Conservation (phyloP, 2,888 invertebrate species). For the Mythimna ferrago region DNA sequence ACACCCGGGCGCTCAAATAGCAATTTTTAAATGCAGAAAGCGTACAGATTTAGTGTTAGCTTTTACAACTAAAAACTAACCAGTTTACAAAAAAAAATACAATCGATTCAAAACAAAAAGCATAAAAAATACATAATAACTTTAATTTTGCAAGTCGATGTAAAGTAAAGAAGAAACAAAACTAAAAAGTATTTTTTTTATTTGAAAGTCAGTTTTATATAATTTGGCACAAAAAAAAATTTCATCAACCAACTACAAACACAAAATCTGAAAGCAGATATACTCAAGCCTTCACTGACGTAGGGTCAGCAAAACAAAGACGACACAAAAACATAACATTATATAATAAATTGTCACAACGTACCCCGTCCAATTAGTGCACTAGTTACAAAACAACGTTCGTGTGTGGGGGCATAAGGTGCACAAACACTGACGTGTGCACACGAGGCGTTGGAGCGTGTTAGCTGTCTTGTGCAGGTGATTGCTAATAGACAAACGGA, state of each 20-base stretch:
- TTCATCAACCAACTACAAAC: neutral
- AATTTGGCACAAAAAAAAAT: too few species aligned
- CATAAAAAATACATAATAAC: too few species aligned
- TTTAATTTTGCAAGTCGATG: too few species aligned
- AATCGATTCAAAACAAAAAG: too few species aligned
- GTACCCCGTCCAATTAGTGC: slow-evolving; percentile 41
- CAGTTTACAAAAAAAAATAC: too few species aligned
- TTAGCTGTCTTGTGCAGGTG: slow-evolving; percentile 66
- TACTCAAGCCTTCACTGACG: neutral
- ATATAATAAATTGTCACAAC: slow-evolving; percentile 45
- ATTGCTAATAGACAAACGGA: slow-evolving; percentile 66
- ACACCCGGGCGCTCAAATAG: too few species aligned
- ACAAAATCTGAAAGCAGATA: slow-evolving; percentile 1
- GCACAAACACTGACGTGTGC: slow-evolving; percentile 42
- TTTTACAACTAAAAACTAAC: too few species aligned
- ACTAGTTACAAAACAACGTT: slow-evolving; percentile 58
- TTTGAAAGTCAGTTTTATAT: too few species aligned
- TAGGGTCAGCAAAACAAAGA: slow-evolving; percentile 14
- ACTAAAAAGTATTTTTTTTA: too few species aligned
- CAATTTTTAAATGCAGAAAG: too few species aligned
- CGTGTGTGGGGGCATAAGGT: slow-evolving; percentile 30
- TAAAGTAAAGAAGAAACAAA: too few species aligned
- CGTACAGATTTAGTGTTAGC: too few species aligned
- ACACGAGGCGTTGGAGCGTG: slow-evolving; percentile 51
- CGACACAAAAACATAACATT: slow-evolving; percentile 5